These are phyloP conservation scores for Chromobotia macracanthus DNA, from an alignment of 2,797 vertebrate genomes.

Conservation along the genomic window DNA sequence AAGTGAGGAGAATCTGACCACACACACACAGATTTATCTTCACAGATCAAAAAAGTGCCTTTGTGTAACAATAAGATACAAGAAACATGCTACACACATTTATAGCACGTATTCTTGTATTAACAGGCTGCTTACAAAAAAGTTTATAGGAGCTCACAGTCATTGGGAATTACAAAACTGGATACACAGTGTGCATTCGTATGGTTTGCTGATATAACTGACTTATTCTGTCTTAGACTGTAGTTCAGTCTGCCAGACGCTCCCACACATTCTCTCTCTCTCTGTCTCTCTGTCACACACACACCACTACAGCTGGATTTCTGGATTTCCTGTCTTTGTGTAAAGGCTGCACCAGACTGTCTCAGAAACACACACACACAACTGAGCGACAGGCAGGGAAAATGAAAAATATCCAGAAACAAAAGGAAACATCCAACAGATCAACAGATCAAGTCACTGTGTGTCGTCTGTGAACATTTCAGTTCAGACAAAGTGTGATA, in stretches of 20 bases:
- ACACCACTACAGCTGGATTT: slow-evolving; percentile 36
- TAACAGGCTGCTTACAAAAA: no score
- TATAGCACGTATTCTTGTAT: no score
- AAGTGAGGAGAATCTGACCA: no score
- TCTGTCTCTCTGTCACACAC: slow-evolving; percentile 28
- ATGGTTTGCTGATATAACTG: slow-evolving; percentile 51
- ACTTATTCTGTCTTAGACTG: slow-evolving; percentile 58
- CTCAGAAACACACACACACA: slow-evolving; percentile 20
- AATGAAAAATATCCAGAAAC: slow-evolving; percentile 32
- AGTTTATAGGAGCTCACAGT: no score
- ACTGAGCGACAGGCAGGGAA: not conserved
- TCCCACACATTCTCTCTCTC: slow-evolving; percentile 49
- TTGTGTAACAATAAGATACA: no score
- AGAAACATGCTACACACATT: no score
- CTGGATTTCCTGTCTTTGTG: slow-evolving; percentile 54
- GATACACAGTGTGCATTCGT: slow-evolving; percentile 44
- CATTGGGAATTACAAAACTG: no score
- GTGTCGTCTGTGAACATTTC: not conserved
- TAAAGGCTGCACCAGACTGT: slow-evolving; percentile 46
- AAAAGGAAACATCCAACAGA: no score
- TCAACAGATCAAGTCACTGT: no score
- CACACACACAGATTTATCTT: no score
- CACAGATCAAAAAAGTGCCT: no score
- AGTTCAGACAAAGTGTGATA: no score
- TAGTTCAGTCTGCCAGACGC: slow-evolving; percentile 33